Base-by-base conservation (phyloP, 2,888 invertebrate genomes). In the Adineta ricciae region DNA sequence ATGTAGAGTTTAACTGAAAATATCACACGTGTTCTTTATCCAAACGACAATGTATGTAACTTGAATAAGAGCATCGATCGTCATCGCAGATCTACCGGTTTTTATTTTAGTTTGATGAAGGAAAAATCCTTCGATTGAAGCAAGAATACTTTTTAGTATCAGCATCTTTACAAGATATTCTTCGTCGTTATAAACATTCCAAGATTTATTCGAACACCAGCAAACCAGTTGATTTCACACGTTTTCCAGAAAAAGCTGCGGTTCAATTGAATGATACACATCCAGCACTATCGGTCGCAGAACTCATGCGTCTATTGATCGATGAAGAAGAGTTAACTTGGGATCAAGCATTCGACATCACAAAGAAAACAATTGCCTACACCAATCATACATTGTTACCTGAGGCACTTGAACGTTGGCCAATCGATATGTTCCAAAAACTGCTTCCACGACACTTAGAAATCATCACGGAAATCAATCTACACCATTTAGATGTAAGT, bases 81-180 rank as follows among this genome's bases (percentile, higher is more conserved):
- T 27, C 19, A 19, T 4, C 16, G 1, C 2, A 32, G 16, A 24
- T 21, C 0, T 54, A 46, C 19, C 7, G 5, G 0, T 24, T 72
- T 72, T 8, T 72, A n/a, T 36, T n/a, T 36, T 27, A 72, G 72
- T 36, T 72, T 87, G 89, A 90, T 84, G 97, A 97, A 91, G 99
- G 99, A 88, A 99, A 97, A 91, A 99, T 99, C 90, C 92, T 99
- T 87, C 94, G 99, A 88, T 92, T 99, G 88, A 97, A 98, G 90
- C 99, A 99, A 91, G 97, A 99, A 90, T 99, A 99, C 91, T 99
- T 99, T 92, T 94, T 99, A 94, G 95, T 95, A 87, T 96, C 99
- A 11, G 99, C 99, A 82, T 97, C 98, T 0, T 93, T 99, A 3
- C 92, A 95, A 91, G 99, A 99, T 89, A 97, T 99, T 88, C 93